Evolutionary conservation across 2,888 invertebrate genomes (phyloP).

Genomic region (Limnephilus auricula): DNA sequence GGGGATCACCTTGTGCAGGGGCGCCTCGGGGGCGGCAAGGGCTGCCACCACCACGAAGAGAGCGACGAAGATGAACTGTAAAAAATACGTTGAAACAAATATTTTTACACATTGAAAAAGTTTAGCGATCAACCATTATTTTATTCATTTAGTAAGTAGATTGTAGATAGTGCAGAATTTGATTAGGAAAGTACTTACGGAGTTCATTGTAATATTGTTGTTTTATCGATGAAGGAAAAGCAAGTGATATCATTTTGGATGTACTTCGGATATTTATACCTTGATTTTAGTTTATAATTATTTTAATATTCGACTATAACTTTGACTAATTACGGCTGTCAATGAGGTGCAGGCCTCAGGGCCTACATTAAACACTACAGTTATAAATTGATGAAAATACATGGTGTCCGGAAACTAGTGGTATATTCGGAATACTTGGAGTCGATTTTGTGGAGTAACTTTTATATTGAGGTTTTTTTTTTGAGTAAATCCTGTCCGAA

Average conservation of each 20-base stretch:
- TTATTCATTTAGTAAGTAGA: too few species aligned
- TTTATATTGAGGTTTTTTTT: too few species aligned
- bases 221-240: neutral
- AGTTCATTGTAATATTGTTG: neutral
- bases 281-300: too few species aligned
- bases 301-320: neutral
- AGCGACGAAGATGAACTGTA: slow-evolving; percentile 37
- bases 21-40: too few species aligned
- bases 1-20: slow-evolving; percentile 38
- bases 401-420: too few species aligned
- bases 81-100: neutral
- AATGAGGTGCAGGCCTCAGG: neutral
- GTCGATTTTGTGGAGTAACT: too few species aligned
- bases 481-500: too few species aligned
- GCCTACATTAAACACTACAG: neutral
- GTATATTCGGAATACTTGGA: too few species aligned
- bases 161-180: too few species aligned
- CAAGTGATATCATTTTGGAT: neutral
- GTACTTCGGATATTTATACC: neutral
- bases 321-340: neutral
- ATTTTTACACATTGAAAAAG: too few species aligned
- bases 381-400: too few species aligned
- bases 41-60: slow-evolving; percentile 40
- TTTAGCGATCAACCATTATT: too few species aligned
- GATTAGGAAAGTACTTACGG: neutral